Evolutionary conservation across 2,797 vertebrate species (phyloP), one percentile per base, ranked within the genome.

Genomic region (Mormyrops boulengeri): DNA sequence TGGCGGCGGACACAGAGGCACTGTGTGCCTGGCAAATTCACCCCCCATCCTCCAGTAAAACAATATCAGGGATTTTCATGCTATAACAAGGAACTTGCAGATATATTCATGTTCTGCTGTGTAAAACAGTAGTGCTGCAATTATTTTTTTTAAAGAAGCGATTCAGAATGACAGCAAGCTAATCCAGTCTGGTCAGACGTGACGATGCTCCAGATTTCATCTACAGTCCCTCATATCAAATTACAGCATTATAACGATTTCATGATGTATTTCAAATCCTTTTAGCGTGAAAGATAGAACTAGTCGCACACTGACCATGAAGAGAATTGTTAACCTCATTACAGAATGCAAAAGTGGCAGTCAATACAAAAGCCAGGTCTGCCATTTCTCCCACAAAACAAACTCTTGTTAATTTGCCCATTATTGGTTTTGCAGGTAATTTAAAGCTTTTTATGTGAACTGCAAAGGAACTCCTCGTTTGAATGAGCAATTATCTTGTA

Each of bases 1-100:
- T 87, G 89, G 85, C 66, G 69, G 2, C 14, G 7, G 50, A 87
- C 85, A 87, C 49, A 77, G 73, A 53, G 60, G 44, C 53, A 6
- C 49, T 87, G 89, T 89, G 66, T 44, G 30, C 44, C 84, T 26
- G 5, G 53, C 19, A 2, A 73, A 89, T 69, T 44, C 85, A n/a
- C 17, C 11, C 19, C 85, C 60, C 14, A 47, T 3, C 89, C 85
- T 53, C 60, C 30, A 49, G 22, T 87, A 87, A 77, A 87, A 60
- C 84, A 89, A 77, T 44, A 89, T 19, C 62, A 87, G 47, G 11
- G 49, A 73, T 85, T 55, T 73, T 60, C 47, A 86, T 55, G 44
- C 34, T 50, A n/a, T 30, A 85, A 60, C 41, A 26, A 60, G 41
- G 69, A 12, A 47, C 41, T 9, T 38, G 47, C 1, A 6, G 60